Conservation (phyloP, 1,140 invertebrate species). For the Pollicipes pollicipes region DNA sequence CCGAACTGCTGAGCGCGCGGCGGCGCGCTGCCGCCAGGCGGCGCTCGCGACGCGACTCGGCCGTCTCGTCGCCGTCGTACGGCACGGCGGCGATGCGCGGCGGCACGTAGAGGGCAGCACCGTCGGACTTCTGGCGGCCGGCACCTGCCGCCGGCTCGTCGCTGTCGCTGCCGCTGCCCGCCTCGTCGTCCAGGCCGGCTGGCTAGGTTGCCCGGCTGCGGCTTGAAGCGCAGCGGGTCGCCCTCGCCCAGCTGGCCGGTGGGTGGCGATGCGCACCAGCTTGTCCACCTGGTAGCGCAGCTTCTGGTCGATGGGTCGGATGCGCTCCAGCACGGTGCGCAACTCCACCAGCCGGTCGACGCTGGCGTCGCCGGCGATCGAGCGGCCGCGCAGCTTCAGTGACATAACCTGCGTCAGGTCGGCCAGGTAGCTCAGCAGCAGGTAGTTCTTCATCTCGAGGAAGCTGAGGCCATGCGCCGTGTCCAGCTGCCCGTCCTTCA, state of each 20-base stretch:
- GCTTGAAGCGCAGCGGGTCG: slow-evolving; percentile 60
- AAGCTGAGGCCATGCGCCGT: slow-evolving; percentile 65
- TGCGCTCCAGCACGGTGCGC: slow-evolving; percentile 80
- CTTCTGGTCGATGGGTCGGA: slow-evolving; percentile 85
- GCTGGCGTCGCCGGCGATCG: slow-evolving; percentile 56
- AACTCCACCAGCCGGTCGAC: slow-evolving; percentile 76
- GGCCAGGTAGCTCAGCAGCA: slow-evolving; percentile 74
- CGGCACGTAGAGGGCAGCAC: slow-evolving; percentile 74
- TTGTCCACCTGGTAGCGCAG: slow-evolving; percentile 94
- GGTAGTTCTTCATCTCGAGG: slow-evolving; percentile 83
- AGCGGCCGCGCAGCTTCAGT: slow-evolving; percentile 62
- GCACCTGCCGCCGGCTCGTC: slow-evolving; percentile 27
- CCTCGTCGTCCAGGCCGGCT: slow-evolving; percentile 41
- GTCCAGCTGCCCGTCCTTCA: slow-evolving; percentile 1
- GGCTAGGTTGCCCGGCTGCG: slow-evolving; percentile 58
- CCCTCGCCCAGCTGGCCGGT: slow-evolving; percentile 39
- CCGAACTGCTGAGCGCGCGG: slow-evolving; percentile 56
- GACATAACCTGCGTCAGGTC: slow-evolving; percentile 67
- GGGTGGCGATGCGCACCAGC: slow-evolving; percentile 62
- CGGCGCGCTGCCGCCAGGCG: slow-evolving; percentile 56
- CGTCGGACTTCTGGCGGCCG: too few relatives aligned
- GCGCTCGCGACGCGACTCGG: slow-evolving; percentile 48
- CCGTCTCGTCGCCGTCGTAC: slow-evolving; percentile 59
- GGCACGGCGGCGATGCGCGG: slow-evolving; percentile 75
- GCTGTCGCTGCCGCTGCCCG: slow-evolving; percentile 29